These are phyloP conservation scores for Pluvialis apricaria DNA, from an alignment of 2,113 vertebrate species.

Conservation along the genomic window DNA sequence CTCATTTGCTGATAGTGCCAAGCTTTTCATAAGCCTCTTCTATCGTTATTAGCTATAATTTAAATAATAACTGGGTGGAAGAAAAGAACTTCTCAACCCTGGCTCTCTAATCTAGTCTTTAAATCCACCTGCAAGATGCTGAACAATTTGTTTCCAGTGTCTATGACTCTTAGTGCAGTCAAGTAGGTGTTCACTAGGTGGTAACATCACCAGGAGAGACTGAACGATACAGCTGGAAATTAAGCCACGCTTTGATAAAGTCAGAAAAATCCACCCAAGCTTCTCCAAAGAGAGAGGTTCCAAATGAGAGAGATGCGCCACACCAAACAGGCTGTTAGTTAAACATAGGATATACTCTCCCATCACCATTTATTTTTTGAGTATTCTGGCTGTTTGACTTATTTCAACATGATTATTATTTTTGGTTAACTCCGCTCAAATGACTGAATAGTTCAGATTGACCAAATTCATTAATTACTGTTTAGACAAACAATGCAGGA, in stretches of 20 bases:
- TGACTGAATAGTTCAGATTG: not conserved
- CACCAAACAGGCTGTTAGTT: not conserved
- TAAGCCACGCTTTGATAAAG: not conserved
- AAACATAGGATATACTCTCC: not conserved
- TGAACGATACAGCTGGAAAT: not conserved
- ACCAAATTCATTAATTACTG: not conserved
- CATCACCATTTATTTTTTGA: not conserved
- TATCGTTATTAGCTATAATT: not conserved
- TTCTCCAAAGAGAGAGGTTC: not conserved
- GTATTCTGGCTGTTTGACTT: not conserved
- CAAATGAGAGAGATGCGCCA: not conserved
- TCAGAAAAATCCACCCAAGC: not conserved
- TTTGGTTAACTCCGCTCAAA: not conserved
- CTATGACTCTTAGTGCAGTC: not conserved
- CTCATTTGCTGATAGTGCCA: fast-evolving
- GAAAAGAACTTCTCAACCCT: not conserved
- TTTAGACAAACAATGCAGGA: not conserved
- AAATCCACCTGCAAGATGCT: not conserved
- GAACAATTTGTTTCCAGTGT: not conserved
- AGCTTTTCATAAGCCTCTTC: not conserved
- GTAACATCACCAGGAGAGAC: not conserved
- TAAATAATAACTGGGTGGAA: not conserved
- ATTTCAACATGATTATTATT: not conserved
- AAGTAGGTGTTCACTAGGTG: not conserved
- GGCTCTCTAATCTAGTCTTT: not conserved